These are phyloP conservation scores for Setophaga petechia DNA, from an alignment of 2,113 vertebrate genomes.

Conservation along the genomic window DNA sequence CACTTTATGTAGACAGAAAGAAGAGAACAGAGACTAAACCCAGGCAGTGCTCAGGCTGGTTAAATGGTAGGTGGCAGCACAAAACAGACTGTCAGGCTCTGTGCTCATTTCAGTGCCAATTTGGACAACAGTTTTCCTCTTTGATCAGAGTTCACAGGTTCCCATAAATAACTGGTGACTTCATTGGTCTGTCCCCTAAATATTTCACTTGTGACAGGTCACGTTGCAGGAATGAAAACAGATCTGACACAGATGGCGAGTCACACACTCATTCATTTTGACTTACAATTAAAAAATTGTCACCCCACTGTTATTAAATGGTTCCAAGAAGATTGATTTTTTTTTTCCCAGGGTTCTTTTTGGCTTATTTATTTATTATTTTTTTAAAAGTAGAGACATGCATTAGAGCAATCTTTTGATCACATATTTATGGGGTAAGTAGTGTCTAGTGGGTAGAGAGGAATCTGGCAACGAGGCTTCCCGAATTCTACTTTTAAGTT, in stretches of 20 bases:
- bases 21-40: neutral
- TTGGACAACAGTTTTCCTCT: neutral
- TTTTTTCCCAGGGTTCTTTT: neutral
- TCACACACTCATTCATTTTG: constrained; percentile 29
- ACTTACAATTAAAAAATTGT: constrained; percentile 31
- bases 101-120: neutral
- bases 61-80: constrained; percentile 18
- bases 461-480: neutral
- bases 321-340: neutral
- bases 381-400: neutral
- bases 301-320: neutral
- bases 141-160: neutral
- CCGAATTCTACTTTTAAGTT: neutral
- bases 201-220: neutral
- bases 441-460: neutral
- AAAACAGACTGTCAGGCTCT: neutral
- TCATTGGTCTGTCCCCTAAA: constrained; percentile 22
- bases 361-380: neutral
- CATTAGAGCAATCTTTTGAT: constrained; percentile 11
- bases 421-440: neutral
- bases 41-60: neutral
- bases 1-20: neutral
- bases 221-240: constrained; percentile 13
- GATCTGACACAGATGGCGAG: neutral
- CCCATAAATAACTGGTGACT: constrained; percentile 20